Evolutionary conservation across 2,797 vertebrate species (phyloP).

Genomic region (Gastrophryne carolinensis): DNA sequence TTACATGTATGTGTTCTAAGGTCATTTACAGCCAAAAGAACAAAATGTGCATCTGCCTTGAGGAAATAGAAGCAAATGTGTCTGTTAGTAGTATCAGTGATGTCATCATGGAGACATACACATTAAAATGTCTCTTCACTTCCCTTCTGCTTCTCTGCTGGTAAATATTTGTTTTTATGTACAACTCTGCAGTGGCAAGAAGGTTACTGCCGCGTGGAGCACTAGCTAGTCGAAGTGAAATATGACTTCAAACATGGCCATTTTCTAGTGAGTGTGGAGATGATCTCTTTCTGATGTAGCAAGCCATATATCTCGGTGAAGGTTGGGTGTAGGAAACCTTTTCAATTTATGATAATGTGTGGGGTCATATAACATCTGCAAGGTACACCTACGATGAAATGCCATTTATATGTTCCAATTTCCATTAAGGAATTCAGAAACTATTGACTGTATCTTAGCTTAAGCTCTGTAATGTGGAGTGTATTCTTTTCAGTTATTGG

Average conservation of each 20-base stretch:
- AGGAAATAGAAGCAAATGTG: constrained; percentile 23
- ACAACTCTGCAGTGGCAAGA: background rate
- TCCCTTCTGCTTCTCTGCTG: background rate
- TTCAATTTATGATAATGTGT: constrained; percentile 47
- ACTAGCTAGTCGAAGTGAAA: constrained; percentile 62
- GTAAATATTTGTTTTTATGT: constrained; percentile 9
- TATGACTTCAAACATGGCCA: constrained; percentile 65
- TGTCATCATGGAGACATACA: constrained; percentile 26
- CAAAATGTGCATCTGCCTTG: constrained; percentile 33
- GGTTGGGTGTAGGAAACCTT: constrained; percentile 54
- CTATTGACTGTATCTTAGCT: no score
- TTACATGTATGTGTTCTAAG: constrained; percentile 18
- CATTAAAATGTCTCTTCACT: background rate
- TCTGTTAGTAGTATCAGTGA: constrained; percentile 14
- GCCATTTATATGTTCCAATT: constrained; percentile 27
- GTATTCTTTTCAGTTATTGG: no score
- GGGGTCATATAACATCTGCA: constrained; percentile 42
- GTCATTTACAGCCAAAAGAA: constrained; percentile 13
- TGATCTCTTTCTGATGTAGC: constrained; percentile 61
- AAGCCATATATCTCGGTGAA: constrained; percentile 63
- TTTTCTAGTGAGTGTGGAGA: constrained; percentile 64
- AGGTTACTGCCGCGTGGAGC: constrained; percentile 63
- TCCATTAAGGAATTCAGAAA: constrained; percentile 3
- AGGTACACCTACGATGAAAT: constrained; percentile 12
- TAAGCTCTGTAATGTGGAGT: no score